Evolutionary conservation across 2,888 invertebrate genomes (phyloP), one percentile per base, ranked within the genome.

Genomic region (Stenolophus ochropezus): DNA sequence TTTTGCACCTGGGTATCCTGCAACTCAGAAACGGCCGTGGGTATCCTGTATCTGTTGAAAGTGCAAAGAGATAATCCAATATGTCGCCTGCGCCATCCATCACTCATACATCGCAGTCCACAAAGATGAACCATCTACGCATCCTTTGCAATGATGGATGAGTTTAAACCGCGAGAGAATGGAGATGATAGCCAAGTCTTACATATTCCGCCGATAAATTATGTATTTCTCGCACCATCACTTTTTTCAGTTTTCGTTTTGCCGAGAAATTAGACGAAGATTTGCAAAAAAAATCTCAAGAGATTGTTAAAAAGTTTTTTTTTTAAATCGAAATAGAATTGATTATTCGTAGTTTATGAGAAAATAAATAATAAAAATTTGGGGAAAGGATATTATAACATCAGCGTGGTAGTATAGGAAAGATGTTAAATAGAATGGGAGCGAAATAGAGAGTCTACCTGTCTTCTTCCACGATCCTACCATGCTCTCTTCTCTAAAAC

Each of bases 191-290:
- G 8, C n/a, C 8, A 8, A 58, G 23, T 58, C 23, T 58, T 58
- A 58, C 58, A 58, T 23, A 23, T 58, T 23, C 21, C 23, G 23
- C 1, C 58, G 58, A 58, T 58, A 58, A 58, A 58, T 58, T 58
- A 58, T 58, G 21, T 23, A 58, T 58, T 23, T 53, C n/a, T 14
- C 53, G 20, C 20, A 8, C 53, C 53, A 53, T 53, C 58, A 23
- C 58, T 58, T 58, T 58, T 58, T 58, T 58, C 58, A 58, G 58
- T 58, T 58, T 58, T 58, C 53, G 23, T 58, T 58, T 58, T 58
- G 58, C 3, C 11, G 21, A 16, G 20, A 14, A 58, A 58, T 58
- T 58, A 58, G 58, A 21, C 18, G 8, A 58, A 23, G 58, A 21
- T 58, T 58, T 58, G 3, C n/a, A n/a, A n/a, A 8, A 20, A 8